Conservation (phyloP, 2,113 vertebrate genomes). For the Eurystomus gularis region DNA sequence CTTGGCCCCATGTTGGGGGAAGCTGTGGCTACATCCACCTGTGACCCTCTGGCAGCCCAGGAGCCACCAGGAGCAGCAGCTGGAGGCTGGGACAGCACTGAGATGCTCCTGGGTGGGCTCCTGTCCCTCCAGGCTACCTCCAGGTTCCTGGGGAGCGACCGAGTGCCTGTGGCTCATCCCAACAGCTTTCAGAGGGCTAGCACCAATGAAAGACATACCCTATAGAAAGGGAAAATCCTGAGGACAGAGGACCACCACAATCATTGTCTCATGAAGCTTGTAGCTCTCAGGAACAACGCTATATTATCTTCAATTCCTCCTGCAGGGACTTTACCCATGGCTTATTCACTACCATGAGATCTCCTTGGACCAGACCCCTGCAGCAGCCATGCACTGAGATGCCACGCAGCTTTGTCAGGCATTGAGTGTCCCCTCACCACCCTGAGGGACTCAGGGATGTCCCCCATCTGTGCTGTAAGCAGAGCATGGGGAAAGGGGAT, state of each 20-base stretch:
- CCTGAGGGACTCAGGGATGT: not conserved
- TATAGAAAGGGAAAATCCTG: not conserved
- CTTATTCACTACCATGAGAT: not conserved
- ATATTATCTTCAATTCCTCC: not conserved
- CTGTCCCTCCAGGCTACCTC: not conserved
- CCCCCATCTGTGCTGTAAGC: not conserved
- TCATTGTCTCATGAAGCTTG: not conserved
- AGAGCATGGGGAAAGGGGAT: not conserved
- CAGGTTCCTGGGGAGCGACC: not conserved
- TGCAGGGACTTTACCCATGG: not conserved
- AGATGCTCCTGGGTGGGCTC: not conserved
- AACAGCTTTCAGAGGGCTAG: not conserved
- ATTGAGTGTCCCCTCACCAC: not conserved
- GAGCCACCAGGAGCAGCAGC: not conserved
- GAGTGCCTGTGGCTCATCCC: not conserved
- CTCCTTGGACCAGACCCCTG: not conserved
- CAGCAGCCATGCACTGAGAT: not conserved
- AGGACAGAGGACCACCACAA: not conserved
- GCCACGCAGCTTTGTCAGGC: rapidly evolving
- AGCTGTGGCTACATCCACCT: not conserved
- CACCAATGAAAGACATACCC: not conserved
- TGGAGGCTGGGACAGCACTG: not conserved
- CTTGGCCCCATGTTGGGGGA: rapidly evolving
- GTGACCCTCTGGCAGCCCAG: not conserved
- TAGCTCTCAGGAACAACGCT: not conserved